Evolutionary conservation across 2,113 vertebrate species (phyloP), one percentile per base, ranked within the genome.

Genomic region (Phasianus colchicus): DNA sequence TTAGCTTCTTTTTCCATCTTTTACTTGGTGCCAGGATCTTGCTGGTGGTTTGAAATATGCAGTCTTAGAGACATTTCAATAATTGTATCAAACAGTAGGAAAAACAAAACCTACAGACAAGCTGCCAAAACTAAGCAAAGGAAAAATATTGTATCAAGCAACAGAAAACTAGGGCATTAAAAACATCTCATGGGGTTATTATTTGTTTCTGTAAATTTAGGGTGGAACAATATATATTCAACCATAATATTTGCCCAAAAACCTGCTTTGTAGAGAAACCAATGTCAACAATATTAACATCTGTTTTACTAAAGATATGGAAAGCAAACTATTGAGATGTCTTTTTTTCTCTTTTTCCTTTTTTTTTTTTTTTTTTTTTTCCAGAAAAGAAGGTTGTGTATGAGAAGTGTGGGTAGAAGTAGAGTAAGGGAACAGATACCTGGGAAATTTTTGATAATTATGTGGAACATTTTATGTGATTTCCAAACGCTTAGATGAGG

Each of bases 401-500:
- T 10, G 22, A 25, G 29, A 86, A 73, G 8, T 16, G 13, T 64
- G 38, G 60, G 40, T 86, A 86, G 27, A 83, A 86, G 14, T 18
- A 22, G 20, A 72, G 20, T 30, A 30, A 64, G 13, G 11, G 8
- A 91, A 76, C 4, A 73, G 15, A 8, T 55, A 42, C 5, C 11
- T 76, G 57, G 55, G 38, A 73, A 30, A 1, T 25, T 54, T 66
- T 60, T 79, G 1, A 4, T 78, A 55, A 45, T 67, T 86, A n/a
- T 60, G 6, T 34, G 74, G 17, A 55, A 25, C 0, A 0, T 27
- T 80, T 72, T 55, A 24, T 38, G 25, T 43, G 19, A 5, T 19
- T 78, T 55, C 73, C 57, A 77, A 58, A 66, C 36, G 24, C 55
- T 81, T 74, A 48, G 30, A 14, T 17, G 3, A 64, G 47, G 66